A percentile compares a stretch with the other conserved stretches of the same genome.
phyloP scores from a whole-genome alignment of 2,888 invertebrate species.

The Caenorhabditis imperialis region DNA sequence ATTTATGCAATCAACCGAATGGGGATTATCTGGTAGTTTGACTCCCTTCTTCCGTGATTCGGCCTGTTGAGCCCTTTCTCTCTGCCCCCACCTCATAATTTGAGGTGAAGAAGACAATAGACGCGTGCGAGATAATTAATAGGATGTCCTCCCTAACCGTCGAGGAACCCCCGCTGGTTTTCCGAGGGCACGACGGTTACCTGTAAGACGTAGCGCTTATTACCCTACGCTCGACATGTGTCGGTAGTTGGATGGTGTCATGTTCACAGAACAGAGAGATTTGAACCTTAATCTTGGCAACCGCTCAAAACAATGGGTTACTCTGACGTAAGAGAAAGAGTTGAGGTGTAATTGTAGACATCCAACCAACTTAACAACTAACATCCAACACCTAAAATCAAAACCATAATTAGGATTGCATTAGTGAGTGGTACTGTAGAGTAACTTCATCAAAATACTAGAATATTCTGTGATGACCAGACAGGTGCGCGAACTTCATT shows the following conservation, averaged over 20 bases:
- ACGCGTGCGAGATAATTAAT: slow-evolving; percentile 53
- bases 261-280: slow-evolving; percentile 32
- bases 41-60: slow-evolving; percentile 17
- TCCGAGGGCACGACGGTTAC: slow-evolving; percentile 21
- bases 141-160: slow-evolving; percentile 24
- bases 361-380: too few species aligned
- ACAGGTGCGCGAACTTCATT: slow-evolving; percentile 47
- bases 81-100: slow-evolving; percentile 47
- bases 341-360: too few species aligned
- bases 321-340: slow-evolving; percentile 32
- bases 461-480: slow-evolving; percentile 48
- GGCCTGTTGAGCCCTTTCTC: slow-evolving; percentile 36
- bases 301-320: slow-evolving; percentile 14
- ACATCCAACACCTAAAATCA: too few species aligned
- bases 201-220: slow-evolving; percentile 36
- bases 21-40: slow-evolving; percentile 52
- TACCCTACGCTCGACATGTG: slow-evolving; percentile 37
- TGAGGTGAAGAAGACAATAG: slow-evolving; percentile 45
- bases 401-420: too few species aligned
- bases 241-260: slow-evolving; percentile 44
- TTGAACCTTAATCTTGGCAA: slow-evolving; percentile 39
- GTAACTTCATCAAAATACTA: slow-evolving; percentile 47
- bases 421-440: slow-evolving; percentile 36
- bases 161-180: slow-evolving; percentile 43
- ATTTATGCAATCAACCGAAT: slow-evolving; percentile 57